Evolutionary conservation across 2,888 invertebrate genomes (phyloP).

Genomic region (Drosophila neoperkinsi): DNA sequence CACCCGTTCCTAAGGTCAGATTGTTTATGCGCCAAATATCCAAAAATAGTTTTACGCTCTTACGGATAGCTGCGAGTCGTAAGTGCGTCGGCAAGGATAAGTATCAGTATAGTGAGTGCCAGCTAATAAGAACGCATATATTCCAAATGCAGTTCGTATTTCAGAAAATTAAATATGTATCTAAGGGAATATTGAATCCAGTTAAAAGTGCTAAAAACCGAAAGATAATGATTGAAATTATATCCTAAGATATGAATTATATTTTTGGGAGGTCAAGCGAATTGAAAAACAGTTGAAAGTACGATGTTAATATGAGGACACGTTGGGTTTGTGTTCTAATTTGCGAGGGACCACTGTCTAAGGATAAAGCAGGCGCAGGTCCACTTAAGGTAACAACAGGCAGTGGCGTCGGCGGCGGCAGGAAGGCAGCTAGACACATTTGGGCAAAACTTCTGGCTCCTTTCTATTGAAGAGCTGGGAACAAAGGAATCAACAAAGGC

Average conservation of each 20-base stretch:
- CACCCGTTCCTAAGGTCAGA: constrained; percentile 63
- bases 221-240: not conserved
- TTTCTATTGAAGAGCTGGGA: constrained; percentile 39
- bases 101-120: constrained; percentile 27
- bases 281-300: not conserved
- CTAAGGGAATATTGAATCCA: not conserved
- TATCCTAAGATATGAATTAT: not conserved
- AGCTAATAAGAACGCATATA: not conserved
- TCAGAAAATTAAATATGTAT: not conserved
- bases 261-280: not conserved
- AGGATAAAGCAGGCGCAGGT: constrained; percentile 55
- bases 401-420: constrained; percentile 11
- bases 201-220: not conserved
- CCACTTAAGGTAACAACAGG: constrained; percentile 66
- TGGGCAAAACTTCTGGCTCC: constrained; percentile 58
- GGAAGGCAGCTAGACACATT: constrained; percentile 71
- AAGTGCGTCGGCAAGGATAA: constrained; percentile 63
- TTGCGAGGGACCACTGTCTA: constrained; percentile 1
- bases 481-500: constrained; percentile 68
- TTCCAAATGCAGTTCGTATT: not conserved
- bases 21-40: constrained; percentile 78
- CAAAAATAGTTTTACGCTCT: constrained; percentile 78
- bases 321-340: not conserved
- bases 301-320: not conserved
- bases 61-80: constrained; percentile 45